These are phyloP conservation scores for Latheticus oryzae DNA, from an alignment of 2,888 invertebrate genomes.

Conservation along the genomic window DNA sequence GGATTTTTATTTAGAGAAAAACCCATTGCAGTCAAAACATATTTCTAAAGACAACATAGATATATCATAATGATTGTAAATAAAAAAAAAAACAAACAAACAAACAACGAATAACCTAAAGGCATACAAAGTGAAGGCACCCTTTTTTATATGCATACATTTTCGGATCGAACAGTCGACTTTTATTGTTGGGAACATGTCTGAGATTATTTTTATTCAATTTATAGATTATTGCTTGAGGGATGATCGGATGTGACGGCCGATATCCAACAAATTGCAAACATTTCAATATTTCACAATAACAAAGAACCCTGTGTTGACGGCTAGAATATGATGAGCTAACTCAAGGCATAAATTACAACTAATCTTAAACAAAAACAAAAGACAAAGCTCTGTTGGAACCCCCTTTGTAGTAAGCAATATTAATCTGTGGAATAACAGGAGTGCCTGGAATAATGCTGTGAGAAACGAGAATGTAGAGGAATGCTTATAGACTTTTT, in stretches of 20 bases:
- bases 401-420: slow-evolving; percentile 23
- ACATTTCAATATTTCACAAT: slow-evolving; percentile 22
- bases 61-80: slow-evolving; percentile 18
- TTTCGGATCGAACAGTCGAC: slow-evolving; percentile 16
- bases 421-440: slow-evolving; percentile 27
- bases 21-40: too few relatives aligned
- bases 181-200: slow-evolving; percentile 20
- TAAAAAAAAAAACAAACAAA: not conserved
- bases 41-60: not conserved
- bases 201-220: slow-evolving; percentile 26
- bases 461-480: too few relatives aligned
- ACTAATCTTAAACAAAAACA: slow-evolving; percentile 33
- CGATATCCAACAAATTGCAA: slow-evolving; percentile 19
- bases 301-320: slow-evolving; percentile 20
- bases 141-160: slow-evolving; percentile 22
- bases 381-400: slow-evolving; percentile 28
- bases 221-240: slow-evolving; percentile 26
- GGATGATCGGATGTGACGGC: slow-evolving; percentile 20
- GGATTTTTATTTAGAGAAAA: too few relatives aligned
- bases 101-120: slow-evolving; percentile 18
- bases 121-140: slow-evolving; percentile 7
- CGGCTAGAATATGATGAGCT: slow-evolving; percentile 10
- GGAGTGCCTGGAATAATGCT: slow-evolving; percentile 13
- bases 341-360: slow-evolving; percentile 29
- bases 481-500: too few relatives aligned